phyloP scores from a whole-genome alignment of 2,113 vertebrate genomes.

The Anguilla japonica region DNA sequence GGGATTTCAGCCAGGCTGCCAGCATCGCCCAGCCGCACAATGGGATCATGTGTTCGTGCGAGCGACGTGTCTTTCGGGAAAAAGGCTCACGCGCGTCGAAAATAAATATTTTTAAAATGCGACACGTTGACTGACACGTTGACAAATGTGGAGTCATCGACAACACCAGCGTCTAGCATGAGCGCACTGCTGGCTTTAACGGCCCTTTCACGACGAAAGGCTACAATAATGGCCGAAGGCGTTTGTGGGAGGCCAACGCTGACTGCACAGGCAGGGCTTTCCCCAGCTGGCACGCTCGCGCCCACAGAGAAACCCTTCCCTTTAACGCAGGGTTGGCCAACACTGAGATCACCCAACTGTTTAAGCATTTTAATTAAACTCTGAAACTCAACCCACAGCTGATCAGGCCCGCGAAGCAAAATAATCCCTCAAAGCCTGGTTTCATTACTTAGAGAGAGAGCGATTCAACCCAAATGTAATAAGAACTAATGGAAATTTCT shows the following conservation, averaged over 20 bases:
- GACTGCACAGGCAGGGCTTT: not conserved
- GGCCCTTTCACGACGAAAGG: not conserved
- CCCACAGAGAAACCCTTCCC: constrained; percentile 34
- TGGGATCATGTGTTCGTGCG: not conserved
- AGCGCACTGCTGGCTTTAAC: not conserved
- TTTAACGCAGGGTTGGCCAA: constrained; percentile 50
- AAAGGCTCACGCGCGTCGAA: not conserved
- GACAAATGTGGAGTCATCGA: not conserved
- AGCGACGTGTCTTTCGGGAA: not conserved
- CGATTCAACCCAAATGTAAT: not conserved
- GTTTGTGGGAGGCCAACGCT: not conserved
- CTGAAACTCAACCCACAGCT: constrained; percentile 59
- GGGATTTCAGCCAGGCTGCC: not conserved
- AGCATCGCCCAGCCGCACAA: not conserved
- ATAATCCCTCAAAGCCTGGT: constrained; percentile 45
- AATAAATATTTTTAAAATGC: not conserved
- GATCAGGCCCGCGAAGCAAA: constrained; percentile 40
- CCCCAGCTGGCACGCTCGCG: constrained; percentile 41
- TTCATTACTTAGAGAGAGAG: constrained; percentile 38
- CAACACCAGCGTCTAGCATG: not conserved
- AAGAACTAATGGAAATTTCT: not conserved
- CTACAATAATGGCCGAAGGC: not conserved
- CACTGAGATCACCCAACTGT: constrained; percentile 58
- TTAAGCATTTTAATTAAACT: constrained; percentile 71
- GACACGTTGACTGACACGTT: not conserved